Base-by-base conservation (phyloP, 2,797 vertebrate genomes). In the Gorsachius magnificus region DNA sequence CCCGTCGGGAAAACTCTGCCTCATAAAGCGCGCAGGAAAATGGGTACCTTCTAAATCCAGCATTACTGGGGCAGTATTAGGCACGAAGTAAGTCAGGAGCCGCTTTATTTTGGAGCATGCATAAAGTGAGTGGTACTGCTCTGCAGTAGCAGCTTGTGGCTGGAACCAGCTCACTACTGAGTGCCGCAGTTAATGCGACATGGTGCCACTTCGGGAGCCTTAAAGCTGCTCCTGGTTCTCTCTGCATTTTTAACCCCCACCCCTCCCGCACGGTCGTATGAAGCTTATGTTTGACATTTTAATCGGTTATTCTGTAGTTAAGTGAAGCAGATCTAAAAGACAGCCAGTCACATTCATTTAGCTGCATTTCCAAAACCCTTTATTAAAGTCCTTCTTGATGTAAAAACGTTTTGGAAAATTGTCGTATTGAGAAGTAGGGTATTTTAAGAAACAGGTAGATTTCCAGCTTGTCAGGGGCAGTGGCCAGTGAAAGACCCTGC, bases 261-360 rank as follows among this genome's bases (percentile, higher is more conserved):
- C 9, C 1, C 21, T 78, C 29, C 9, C 16, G 41, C 41, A 1
- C 25, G 84, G 54, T 50, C 29, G 54, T 70, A 11, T 0, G 0
- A 35, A 70, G 31, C 24, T 0, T 0, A 11, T 21, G 9, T 63
- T 81, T 80, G 26, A 51, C 7, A 2, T 13, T 61, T 56, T 22
- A 50, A 5, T 57, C 0, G 0, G 7, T 65, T 57, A 26, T 78
- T 56, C 31, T 17, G 28, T 78, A 41, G 35, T 31, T 74, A 45
- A 28, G 31, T 46, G 50, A 64, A 58, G 56, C 31, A 24, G 20
- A 21, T 50, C 11, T 41, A 36, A 60, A 68, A 45, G 26, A 16
- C 13, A 57, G 21, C 5, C 13, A 8, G 6, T 64, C 33, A 21
- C 24, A 64, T 45, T 70, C 69, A 54, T 54, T 45, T 16, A 61